These are phyloP conservation scores for Polietes domitor DNA, from an alignment of 2,888 invertebrate species.

Conservation along the genomic window DNA sequence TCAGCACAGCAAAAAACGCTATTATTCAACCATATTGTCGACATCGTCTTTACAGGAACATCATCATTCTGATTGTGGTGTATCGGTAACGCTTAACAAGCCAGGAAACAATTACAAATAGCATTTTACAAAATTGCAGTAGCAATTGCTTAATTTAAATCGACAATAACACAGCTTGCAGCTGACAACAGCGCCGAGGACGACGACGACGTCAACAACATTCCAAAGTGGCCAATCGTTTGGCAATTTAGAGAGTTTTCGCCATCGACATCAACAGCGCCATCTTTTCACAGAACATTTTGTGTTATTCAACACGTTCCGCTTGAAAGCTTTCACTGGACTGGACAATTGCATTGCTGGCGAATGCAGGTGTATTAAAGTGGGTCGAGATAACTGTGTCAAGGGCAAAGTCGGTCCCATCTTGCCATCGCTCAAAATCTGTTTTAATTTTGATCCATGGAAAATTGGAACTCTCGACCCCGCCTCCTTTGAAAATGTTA, in stretches of 20 bases:
- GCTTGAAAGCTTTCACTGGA: slow-evolving; percentile 52
- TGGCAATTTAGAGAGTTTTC: slow-evolving; percentile 26
- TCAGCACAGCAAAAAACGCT: not conserved
- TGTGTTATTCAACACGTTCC: slow-evolving; percentile 45
- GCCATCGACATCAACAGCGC: slow-evolving; percentile 7
- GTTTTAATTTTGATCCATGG: no score
- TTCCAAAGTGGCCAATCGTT: slow-evolving; percentile 15
- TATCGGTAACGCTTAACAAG: slow-evolving; percentile 23
- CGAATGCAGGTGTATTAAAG: not conserved
- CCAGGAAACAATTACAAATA: slow-evolving; percentile 65
- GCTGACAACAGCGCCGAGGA: not conserved
- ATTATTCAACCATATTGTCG: slow-evolving; percentile 5
- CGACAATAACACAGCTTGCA: not conserved
- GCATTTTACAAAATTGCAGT: slow-evolving; percentile 46
- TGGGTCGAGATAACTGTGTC: not conserved
- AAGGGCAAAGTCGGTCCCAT: no score
- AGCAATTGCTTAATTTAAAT: slow-evolving; percentile 33
- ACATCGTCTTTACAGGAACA: slow-evolving; percentile 35
- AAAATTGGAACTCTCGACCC: no score
- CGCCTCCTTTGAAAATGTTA: no score
- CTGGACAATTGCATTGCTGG: not conserved
- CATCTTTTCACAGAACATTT: not conserved
- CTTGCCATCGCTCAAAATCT: no score
- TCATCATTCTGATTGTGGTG: slow-evolving; percentile 54
- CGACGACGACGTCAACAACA: not conserved